Conservation (phyloP, 2,888 invertebrate species). For the Amphiduros pacificus region DNA sequence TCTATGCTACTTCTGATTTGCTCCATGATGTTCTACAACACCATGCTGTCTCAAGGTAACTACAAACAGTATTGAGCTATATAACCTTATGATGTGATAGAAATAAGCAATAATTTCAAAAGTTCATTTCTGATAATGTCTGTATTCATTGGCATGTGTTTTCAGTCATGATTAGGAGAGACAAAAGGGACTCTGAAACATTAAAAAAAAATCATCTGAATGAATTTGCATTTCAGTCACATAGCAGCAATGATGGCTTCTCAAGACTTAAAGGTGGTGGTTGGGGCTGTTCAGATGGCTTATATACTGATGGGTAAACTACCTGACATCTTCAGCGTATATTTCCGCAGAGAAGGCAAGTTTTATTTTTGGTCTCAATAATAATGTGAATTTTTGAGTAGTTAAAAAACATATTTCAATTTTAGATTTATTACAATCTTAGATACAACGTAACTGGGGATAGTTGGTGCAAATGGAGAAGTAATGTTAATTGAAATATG, state of each 20-base stretch:
- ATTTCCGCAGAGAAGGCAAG: conserved; percentile 90
- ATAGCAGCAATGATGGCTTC: conserved; percentile 99
- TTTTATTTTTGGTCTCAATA: not conserved
- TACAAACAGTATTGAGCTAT: not conserved
- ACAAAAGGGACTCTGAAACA: too few species aligned
- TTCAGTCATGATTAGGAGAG: too few species aligned
- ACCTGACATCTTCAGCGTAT: conserved; percentile 90
- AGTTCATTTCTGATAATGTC: too few species aligned
- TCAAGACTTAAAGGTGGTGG: conserved; percentile 92
- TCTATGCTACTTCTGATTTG: conserved; percentile 86
- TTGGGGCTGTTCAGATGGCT: conserved; percentile 95
- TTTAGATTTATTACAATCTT: not conserved
- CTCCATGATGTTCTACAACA: conserved; percentile 68
- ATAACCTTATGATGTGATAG: too few species aligned
- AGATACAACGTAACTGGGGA: too few species aligned
- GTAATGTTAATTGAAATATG: too few species aligned
- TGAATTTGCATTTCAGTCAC: too few species aligned
- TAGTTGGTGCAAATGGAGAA: too few species aligned
- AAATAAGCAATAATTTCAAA: too few species aligned
- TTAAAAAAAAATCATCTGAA: too few species aligned
- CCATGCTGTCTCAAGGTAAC: conserved; percentile 60
- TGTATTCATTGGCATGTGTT: too few species aligned
- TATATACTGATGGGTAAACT: conserved; percentile 95
- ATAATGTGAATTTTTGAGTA: too few species aligned
- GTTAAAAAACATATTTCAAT: not conserved